A percentile compares a stretch with the other conserved stretches of the same genome.
phyloP scores from a whole-genome alignment of 37 sponge, comb jelly and placozoan species.

The Amphimedon queenslandica region DNA sequence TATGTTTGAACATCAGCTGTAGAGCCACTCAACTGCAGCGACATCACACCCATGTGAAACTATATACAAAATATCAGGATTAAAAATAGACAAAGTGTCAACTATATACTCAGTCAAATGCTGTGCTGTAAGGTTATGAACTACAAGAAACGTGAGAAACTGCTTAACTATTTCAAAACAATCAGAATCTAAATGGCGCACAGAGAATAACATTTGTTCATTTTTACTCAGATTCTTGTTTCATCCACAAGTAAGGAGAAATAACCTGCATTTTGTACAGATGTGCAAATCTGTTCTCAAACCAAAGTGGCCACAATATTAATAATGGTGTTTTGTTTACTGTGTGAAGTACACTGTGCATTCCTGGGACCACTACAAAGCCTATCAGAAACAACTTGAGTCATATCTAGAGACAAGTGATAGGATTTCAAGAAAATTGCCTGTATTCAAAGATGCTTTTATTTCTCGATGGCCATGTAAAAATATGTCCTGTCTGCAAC shows the following conservation, averaged over 20 bases:
- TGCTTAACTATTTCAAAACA: no score
- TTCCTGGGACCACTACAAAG: no score
- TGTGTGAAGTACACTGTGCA: no score
- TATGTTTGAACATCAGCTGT: no score
- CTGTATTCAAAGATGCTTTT: slow-evolving; percentile 48
- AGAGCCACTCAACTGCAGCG: no score
- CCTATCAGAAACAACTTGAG: no score
- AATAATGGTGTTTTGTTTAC: slow-evolving; percentile 55
- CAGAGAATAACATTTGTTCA: slow-evolving; percentile 52
- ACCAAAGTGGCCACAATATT: slow-evolving; percentile 51
- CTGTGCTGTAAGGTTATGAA: slow-evolving; percentile 26
- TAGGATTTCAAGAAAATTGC: slow-evolving; percentile 62
- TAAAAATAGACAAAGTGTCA: no score
- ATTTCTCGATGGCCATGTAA: slow-evolving; percentile 57
- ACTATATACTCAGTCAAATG: no score
- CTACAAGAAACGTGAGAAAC: slow-evolving; percentile 53
- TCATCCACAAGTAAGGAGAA: slow-evolving; percentile 53
- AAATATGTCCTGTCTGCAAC: slow-evolving; percentile 50
- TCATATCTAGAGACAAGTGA: slow-evolving; percentile 47
- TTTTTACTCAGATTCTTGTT: slow-evolving; percentile 60
- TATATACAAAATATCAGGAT: no score
- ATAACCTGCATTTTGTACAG: slow-evolving; percentile 45
- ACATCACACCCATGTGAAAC: no score
- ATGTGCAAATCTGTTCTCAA: slow-evolving; percentile 14
- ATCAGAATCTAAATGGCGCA: slow-evolving; percentile 56